A percentile compares a stretch with the other conserved stretches of the same genome.
Conservation (phyloP, 37 sponge, comb jelly and placozoan genomes). For the Bolinopsis microptera region DNA sequence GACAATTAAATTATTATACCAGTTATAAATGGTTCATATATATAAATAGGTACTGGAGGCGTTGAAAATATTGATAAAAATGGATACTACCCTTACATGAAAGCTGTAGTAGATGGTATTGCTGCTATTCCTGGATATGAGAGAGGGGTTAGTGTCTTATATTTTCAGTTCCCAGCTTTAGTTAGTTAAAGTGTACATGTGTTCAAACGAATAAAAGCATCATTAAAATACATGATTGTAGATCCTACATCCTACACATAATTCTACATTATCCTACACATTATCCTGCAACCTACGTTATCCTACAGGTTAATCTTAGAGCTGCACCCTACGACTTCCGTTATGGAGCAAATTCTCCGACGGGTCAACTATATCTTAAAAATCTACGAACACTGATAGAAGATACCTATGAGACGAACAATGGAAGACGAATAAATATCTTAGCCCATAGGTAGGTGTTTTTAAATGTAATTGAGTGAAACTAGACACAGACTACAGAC, state of each 20-base stretch:
- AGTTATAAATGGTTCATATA: too few species aligned
- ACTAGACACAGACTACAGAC: too few species aligned
- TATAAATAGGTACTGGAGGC: slow-evolving; percentile 58
- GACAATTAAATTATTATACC: too few species aligned
- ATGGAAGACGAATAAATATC: background rate
- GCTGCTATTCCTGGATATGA: slow-evolving; percentile 15
- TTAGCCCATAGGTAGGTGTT: slow-evolving; percentile 18
- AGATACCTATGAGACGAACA: slow-evolving; percentile 5
- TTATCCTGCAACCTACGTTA: too few species aligned
- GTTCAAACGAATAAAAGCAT: too few species aligned
- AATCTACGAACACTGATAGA: slow-evolving; percentile 1
- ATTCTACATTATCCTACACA: too few species aligned
- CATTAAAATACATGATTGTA: too few species aligned
- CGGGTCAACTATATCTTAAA: background rate
- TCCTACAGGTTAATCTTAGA: slow-evolving; percentile 3
- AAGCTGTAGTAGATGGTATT: slow-evolving; percentile 31
- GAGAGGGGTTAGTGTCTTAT: background rate
- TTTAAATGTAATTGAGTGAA: background rate
- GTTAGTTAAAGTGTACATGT: too few species aligned
- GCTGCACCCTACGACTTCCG: slow-evolving; percentile 53
- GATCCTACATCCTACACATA: too few species aligned
- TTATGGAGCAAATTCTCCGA: slow-evolving; percentile 55
- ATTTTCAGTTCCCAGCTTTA: too few species aligned
- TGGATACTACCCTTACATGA: slow-evolving; percentile 56
- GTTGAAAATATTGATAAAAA: slow-evolving; percentile 26